These are phyloP conservation scores for Chaetura pelagica DNA, from an alignment of 2,113 vertebrate genomes.

Conservation along the genomic window DNA sequence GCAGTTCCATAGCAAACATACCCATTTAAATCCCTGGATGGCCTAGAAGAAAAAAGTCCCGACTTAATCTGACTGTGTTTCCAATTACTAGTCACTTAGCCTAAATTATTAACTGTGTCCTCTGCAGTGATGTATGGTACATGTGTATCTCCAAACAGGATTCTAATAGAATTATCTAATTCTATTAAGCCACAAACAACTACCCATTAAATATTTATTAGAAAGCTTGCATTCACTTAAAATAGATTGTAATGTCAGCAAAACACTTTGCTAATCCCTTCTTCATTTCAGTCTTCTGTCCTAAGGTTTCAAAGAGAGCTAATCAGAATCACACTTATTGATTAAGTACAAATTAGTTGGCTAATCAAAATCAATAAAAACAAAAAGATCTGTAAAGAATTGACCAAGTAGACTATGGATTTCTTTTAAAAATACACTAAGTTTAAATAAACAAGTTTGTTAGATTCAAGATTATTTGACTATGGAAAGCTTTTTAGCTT, in stretches of 20 bases:
- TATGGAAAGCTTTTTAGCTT: conserved; percentile 48
- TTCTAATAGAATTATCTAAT: conserved; percentile 83
- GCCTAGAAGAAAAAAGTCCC: conserved; percentile 26
- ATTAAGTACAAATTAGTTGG: conserved; percentile 76
- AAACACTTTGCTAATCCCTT: conserved; percentile 56
- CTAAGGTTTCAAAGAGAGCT: conserved; percentile 47
- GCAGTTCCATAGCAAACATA: background rate
- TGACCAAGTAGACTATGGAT: conserved; percentile 57
- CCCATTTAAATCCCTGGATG: conserved; percentile 26
- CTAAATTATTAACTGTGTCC: conserved; percentile 82
- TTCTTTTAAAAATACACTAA: conserved; percentile 34
- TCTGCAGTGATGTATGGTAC: conserved; percentile 73
- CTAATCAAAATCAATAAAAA: conserved; percentile 75
- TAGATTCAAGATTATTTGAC: conserved; percentile 67
- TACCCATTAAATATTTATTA: conserved; percentile 82
- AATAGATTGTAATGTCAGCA: conserved; percentile 75
- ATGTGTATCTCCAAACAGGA: conserved; percentile 76
- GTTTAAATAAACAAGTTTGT: conserved; percentile 68
- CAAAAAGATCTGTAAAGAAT: conserved; percentile 61
- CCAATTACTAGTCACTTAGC: conserved; percentile 80
- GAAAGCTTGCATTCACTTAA: conserved; percentile 73
- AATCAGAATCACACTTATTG: conserved; percentile 68
- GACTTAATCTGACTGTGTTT: conserved; percentile 69
- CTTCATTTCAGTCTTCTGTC: conserved; percentile 1
- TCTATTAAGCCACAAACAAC: conserved; percentile 82